These are phyloP conservation scores for Rhaphigaster nebulosa DNA, from an alignment of 2,888 invertebrate genomes.

Conservation along the genomic window DNA sequence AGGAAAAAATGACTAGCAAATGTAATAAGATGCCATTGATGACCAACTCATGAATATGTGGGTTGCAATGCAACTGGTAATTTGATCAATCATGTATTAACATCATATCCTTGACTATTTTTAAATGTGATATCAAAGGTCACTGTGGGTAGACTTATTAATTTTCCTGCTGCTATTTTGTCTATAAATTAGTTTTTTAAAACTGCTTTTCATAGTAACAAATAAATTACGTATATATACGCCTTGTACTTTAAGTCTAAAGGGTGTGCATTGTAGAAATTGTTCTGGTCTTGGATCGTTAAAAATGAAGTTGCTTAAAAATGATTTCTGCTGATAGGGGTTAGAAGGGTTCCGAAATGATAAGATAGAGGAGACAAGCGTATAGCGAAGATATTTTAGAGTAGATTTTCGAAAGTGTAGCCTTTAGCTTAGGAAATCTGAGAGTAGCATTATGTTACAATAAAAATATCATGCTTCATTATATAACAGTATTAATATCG, in stretches of 20 bases:
- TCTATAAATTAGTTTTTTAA: neutral
- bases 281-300: too few relatives aligned
- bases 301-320: too few relatives aligned
- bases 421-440: neutral
- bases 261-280: too few relatives aligned
- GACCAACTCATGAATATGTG: conserved; percentile 24
- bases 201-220: too few relatives aligned
- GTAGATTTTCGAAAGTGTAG: neutral
- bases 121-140: conserved; percentile 8
- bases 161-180: neutral
- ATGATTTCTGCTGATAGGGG: too few relatives aligned
- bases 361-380: neutral
- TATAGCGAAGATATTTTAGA: neutral
- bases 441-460: neutral
- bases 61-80: neutral
- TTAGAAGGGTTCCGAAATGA: too few relatives aligned
- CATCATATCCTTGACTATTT: neutral
- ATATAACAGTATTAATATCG: neutral
- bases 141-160: neutral
- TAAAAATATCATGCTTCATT: neutral
- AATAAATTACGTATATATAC: too few relatives aligned
- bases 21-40: neutral
- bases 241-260: too few relatives aligned
- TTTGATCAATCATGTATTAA: conserved; percentile 1
- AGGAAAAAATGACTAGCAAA: neutral